Percentiles rank a stretch among this genome's conserved stretches.
phyloP scores from a whole-genome alignment of 92 coral and sea anemone species.

The Palythoa grandis region DNA sequence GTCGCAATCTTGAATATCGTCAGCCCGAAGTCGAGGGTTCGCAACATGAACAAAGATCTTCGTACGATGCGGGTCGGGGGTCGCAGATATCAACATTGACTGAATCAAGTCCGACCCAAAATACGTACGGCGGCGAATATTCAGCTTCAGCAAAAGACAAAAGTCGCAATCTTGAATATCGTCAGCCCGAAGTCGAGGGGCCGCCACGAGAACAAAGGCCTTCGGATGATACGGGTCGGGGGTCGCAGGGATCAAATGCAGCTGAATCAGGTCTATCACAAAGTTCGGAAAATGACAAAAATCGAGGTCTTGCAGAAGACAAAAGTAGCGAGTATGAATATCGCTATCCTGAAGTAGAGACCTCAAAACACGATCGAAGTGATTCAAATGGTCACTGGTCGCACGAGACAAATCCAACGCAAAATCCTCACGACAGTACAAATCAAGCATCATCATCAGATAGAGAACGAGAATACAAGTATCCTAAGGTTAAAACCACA shows the following conservation, averaged over 20 bases:
- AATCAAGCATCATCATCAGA: background rate
- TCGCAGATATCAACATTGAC: too few relatives aligned
- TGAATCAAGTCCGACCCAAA: too few relatives aligned
- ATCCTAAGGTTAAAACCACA: background rate
- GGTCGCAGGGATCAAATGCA: background rate
- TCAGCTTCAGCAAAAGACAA: background rate
- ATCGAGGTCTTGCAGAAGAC: background rate
- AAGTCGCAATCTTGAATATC: background rate
- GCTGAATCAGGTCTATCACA: background rate
- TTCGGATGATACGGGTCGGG: background rate
- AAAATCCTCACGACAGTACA: background rate
- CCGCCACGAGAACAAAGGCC: background rate
- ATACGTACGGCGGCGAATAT: too few relatives aligned
- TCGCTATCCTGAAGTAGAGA: background rate
- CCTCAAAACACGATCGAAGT: background rate
- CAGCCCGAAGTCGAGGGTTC: background rate
- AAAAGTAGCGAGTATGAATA: background rate
- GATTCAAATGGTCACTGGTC: background rate
- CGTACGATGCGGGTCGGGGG: background rate
- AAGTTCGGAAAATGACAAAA: background rate
- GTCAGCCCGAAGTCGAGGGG: background rate
- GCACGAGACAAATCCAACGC: background rate
- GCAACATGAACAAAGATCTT: background rate
- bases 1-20: background rate
- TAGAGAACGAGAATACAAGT: background rate